Conservation (phyloP, 2,888 invertebrate genomes). For the Embidobia sp. region DNA sequence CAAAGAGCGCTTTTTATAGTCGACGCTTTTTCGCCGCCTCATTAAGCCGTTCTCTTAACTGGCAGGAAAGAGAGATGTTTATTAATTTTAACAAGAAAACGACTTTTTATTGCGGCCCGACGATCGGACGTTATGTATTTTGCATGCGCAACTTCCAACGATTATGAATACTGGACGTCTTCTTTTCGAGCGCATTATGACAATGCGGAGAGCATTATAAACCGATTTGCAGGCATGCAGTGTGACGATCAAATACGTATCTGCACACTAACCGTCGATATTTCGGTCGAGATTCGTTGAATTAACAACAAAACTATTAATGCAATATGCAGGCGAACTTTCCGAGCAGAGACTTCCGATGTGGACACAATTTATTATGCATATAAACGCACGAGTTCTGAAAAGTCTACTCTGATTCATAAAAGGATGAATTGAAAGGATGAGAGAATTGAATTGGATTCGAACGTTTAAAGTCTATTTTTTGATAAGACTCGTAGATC, state of each 20-base stretch:
- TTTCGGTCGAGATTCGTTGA: neutral
- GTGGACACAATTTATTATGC: conserved; percentile 3
- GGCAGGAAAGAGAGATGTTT: neutral
- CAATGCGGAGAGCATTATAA: neutral
- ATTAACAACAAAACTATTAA: conserved; percentile 8
- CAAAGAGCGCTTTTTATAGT: no score
- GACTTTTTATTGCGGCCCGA: neutral
- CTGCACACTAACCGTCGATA: neutral
- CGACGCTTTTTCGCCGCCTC: no score
- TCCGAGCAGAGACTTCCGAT: neutral
- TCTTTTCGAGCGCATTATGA: neutral
- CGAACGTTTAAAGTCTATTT: no score
- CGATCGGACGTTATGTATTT: neutral
- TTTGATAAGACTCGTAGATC: no score
- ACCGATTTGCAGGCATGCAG: neutral
- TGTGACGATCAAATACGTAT: no score
- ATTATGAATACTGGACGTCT: neutral
- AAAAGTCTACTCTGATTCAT: no score
- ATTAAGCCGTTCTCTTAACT: no score
- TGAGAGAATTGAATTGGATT: no score
- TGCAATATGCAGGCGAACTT: neutral
- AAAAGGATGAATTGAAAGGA: no score
- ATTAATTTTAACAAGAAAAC: neutral
- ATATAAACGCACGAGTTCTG: conserved; percentile 13
- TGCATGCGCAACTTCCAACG: conserved; percentile 1